Percentiles rank a stretch among this genome's conserved stretches.
These are phyloP conservation scores for Ia io DNA, from an alignment of 2,113 vertebrate genomes.

Conservation along the genomic window DNA sequence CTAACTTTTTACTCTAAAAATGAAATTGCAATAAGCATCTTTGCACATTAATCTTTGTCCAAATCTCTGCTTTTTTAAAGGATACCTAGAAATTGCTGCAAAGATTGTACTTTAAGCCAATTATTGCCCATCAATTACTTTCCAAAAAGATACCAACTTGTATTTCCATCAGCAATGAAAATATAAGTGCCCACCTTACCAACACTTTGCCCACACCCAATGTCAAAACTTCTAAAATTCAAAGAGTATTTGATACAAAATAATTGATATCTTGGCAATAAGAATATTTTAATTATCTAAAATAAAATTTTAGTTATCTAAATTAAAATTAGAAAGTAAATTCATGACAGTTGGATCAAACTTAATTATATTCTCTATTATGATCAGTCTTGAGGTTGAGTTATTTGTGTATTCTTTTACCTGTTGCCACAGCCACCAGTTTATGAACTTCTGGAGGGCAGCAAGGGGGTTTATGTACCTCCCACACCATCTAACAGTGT, in stretches of 20 bases:
- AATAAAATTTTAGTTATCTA: not conserved
- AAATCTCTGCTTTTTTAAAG: not conserved
- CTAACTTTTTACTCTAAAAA: not conserved
- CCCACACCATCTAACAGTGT: not conserved
- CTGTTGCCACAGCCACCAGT: not conserved
- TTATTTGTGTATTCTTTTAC: not conserved
- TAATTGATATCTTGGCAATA: not conserved
- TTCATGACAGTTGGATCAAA: not conserved
- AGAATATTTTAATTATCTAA: not conserved
- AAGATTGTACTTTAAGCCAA: not conserved
- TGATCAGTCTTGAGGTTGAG: not conserved
- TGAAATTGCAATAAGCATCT: not conserved
- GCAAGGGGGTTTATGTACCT: not conserved
- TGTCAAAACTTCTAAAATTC: not conserved
- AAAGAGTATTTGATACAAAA: not conserved
- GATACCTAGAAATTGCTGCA: not conserved
- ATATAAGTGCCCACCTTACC: not conserved
- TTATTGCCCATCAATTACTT: not conserved
- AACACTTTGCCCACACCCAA: not conserved
- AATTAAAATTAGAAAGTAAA: slow-evolving; percentile 8
- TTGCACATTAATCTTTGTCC: not conserved
- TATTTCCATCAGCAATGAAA: not conserved
- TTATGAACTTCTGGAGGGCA: not conserved
- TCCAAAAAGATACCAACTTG: not conserved
- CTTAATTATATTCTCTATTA: not conserved